These are phyloP conservation scores for Zaprionus nigranus DNA, from an alignment of 1,140 invertebrate genomes.

Conservation along the genomic window DNA sequence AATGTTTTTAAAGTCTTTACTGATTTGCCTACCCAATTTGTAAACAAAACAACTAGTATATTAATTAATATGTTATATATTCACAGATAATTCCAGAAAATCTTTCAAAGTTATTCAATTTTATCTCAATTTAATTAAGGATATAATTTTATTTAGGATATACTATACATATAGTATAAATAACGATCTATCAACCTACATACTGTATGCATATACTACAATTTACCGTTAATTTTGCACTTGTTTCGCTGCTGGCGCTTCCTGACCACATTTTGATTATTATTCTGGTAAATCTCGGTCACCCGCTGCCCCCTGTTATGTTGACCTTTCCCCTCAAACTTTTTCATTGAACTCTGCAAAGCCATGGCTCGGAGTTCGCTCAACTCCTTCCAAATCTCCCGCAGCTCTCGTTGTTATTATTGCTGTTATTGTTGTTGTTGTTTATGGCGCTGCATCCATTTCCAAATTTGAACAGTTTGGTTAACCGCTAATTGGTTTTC, in stretches of 20 bases:
- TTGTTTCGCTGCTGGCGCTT: conserved; percentile 4
- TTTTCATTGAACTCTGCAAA: background rate
- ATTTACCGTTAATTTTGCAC: conserved; percentile 11
- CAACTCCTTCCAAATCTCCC: conserved; percentile 16
- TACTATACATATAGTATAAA: too few relatives aligned
- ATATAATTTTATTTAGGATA: too few relatives aligned
- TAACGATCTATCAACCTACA: background rate
- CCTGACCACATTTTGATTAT: conserved; percentile 50
- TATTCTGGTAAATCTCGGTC: conserved; percentile 52
- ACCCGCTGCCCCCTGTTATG: conserved; percentile 1
- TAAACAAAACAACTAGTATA: too few relatives aligned
- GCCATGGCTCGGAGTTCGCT: conserved; percentile 22
- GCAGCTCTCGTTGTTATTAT: conserved; percentile 13
- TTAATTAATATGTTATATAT: too few relatives aligned
- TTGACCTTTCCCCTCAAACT: conserved; percentile 29
- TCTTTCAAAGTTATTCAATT: background rate
- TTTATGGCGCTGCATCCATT: conserved; percentile 80
- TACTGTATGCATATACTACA: background rate
- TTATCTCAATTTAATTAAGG: too few relatives aligned
- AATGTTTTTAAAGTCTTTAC: too few relatives aligned
- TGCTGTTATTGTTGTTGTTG: conserved; percentile 42
- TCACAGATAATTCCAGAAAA: background rate
- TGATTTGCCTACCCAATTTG: too few relatives aligned
- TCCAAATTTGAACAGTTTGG: conserved; percentile 83
- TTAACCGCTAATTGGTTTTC: conserved; percentile 82